Percentiles rank a stretch among this genome's conserved stretches.
phyloP scores from a whole-genome alignment of 2,113 vertebrate species.

The Aythya baeri region DNA sequence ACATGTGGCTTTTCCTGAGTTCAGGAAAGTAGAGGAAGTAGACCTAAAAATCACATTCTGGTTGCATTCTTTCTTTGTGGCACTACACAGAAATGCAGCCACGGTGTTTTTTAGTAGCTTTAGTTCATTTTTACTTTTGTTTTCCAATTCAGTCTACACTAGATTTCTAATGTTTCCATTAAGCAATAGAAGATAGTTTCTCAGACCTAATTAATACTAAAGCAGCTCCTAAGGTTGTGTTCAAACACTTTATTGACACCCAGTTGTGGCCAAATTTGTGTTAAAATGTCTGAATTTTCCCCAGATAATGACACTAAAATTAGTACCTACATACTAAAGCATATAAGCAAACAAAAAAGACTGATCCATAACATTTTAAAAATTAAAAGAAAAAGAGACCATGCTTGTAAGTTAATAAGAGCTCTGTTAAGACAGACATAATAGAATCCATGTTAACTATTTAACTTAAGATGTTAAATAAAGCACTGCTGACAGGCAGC shows the following conservation, averaged over 20 bases:
- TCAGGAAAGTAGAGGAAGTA: background rate
- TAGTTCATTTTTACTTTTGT: background rate
- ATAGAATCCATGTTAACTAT: background rate
- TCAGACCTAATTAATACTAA: background rate
- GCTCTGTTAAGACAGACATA: background rate
- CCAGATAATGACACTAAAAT: background rate
- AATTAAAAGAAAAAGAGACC: background rate
- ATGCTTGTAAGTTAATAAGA: background rate
- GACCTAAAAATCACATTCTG: background rate
- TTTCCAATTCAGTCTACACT: background rate
- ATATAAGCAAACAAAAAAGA: background rate
- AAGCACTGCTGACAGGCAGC: background rate
- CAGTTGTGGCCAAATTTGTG: background rate
- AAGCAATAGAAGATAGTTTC: background rate
- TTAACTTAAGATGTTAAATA: background rate
- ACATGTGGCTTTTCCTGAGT: background rate
- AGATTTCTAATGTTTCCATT: background rate
- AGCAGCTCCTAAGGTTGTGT: background rate
- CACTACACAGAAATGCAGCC: background rate
- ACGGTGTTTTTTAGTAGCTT: background rate
- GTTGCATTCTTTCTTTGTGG: background rate
- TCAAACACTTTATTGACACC: background rate
- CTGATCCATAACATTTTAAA: background rate
- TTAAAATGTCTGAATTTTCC: background rate
- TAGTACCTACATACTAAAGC: background rate